phyloP scores from a whole-genome alignment of 2,797 vertebrate species.

The Acanthiza pusilla region DNA sequence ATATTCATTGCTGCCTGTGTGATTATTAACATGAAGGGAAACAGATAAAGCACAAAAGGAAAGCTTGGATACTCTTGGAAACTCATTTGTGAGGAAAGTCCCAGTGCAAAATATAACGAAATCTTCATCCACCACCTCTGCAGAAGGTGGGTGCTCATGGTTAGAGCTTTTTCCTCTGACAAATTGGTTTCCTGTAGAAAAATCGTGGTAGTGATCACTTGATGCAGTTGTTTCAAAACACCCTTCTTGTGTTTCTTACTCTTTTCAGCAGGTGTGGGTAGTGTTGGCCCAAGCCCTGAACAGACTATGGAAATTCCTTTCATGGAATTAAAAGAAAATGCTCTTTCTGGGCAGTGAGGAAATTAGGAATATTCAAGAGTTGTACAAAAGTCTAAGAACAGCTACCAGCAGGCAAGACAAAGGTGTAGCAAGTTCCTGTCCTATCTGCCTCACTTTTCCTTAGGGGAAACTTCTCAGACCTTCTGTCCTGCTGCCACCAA shows the following conservation, averaged over 20 bases:
- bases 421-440: neutral
- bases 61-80: neutral
- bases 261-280: neutral
- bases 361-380: neutral
- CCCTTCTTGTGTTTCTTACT: neutral
- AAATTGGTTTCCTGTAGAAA: neutral
- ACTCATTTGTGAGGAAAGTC: neutral
- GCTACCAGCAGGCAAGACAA: neutral
- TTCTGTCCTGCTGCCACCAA: neutral
- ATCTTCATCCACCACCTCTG: neutral
- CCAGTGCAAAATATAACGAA: neutral
- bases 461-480: neutral
- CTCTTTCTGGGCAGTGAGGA: neutral
- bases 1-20: neutral
- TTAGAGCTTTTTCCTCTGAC: neutral
- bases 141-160: neutral
- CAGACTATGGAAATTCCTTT: neutral
- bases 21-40: neutral
- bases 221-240: neutral
- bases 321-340: too few species aligned
- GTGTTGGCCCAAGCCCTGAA: neutral
- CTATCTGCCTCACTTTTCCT: neutral
- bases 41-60: neutral
- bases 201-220: neutral
- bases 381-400: neutral